Percentiles rank a stretch among this genome's conserved stretches.
Conservation (phyloP, 1,140 invertebrate genomes). For the Diorhabda carinulata region DNA sequence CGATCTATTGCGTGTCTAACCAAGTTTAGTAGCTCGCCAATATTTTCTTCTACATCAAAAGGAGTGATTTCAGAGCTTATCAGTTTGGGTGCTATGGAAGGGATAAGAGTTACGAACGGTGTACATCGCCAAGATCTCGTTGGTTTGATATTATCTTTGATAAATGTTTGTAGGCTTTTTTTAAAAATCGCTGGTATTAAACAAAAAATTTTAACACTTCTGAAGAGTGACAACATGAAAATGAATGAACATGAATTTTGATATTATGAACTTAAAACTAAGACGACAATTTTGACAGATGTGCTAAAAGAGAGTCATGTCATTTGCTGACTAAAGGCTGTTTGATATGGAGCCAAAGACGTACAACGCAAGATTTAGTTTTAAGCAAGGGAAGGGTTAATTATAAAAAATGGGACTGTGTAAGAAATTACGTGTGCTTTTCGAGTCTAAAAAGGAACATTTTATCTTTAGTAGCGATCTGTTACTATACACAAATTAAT, state of each 20-base stretch:
- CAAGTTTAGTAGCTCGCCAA: slow-evolving; percentile 40
- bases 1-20: slow-evolving; percentile 41
- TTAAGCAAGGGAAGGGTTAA: too few relatives aligned
- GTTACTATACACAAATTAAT: too few relatives aligned
- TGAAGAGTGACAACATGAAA: slow-evolving; percentile 14
- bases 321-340: too few relatives aligned
- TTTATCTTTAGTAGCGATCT: too few relatives aligned
- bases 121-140: neutral
- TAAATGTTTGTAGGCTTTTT: neutral
- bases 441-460: too few relatives aligned
- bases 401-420: too few relatives aligned
- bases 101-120: neutral
- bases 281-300: too few relatives aligned
- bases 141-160: neutral
- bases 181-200: neutral
- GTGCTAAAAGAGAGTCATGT: too few relatives aligned
- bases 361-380: too few relatives aligned
- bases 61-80: slow-evolving; percentile 7
- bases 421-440: too few relatives aligned
- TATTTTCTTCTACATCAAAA: slow-evolving; percentile 43
- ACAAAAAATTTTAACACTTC: neutral
- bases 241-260: slow-evolving; percentile 12
- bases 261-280: neutral
- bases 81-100: too few relatives aligned
- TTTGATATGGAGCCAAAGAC: too few relatives aligned